Evolutionary conservation across 2,888 invertebrate genomes (phyloP), one percentile per base, ranked within the genome.

Genomic region (Chymomyza amoena): DNA sequence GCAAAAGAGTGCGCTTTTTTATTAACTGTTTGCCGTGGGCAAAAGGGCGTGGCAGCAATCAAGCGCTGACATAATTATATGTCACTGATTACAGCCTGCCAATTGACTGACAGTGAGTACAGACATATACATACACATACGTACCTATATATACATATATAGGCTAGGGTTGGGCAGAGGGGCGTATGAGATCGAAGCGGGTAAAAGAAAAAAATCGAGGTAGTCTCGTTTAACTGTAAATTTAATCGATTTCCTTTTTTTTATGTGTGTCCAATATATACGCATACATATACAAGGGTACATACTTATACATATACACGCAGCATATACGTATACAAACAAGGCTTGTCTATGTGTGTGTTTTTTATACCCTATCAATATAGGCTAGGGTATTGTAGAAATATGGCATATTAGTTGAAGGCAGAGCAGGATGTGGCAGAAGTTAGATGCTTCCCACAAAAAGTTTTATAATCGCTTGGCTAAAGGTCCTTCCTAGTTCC

Each of bases 61-160:
- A 81, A 75, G 75, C 72, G 76, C 81, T 81, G 83, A 78, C 81
- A 84, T 82, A 82, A 82, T 82, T 82, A 77, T 76, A 72, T 82
- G 81, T 74, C 81, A 72, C 78, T 81, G 81, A 84, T 84, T 81
- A 81, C 78, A 68, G 80, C 15, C 75, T 65, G 69, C 69, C 69
- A 60, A 65, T 69, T 60, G 70, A 68, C 51, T 32, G 52, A 61
- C 5, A 25, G 13, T 13, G 56, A 10, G 63, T 20, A 9, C 2
- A 20, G 10, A 18, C 32, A 32, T 32, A 32, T 25, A 25, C 20
- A 20, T 20, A 20, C 20, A 20, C n/a, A n/a, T n/a, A n/a, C n/a
- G n/a, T n/a, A n/a, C n/a, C n/a, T n/a, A n/a, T 20, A 20, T 20
- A 3, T 25, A 25, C 25, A 1, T 4, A 25, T 45, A 45, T 45